Percentiles rank a stretch among this genome's conserved stretches.
Evolutionary conservation across 1,140 invertebrate species (phyloP).

Genomic region (Oncopeltus fasciatus): DNA sequence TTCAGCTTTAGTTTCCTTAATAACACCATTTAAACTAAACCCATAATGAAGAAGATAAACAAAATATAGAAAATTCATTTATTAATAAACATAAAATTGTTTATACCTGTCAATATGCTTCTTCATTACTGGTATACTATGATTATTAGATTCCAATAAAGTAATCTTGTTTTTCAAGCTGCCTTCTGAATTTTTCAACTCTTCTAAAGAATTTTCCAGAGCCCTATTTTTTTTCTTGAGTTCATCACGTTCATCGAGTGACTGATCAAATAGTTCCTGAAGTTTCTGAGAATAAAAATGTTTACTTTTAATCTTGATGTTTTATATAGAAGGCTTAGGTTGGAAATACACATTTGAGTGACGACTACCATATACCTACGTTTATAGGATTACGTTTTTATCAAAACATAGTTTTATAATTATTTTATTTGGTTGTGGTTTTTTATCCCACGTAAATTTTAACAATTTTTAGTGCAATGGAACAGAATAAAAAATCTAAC

Average conservation of each 20-base stretch:
- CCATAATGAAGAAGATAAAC: neutral
- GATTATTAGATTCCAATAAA: conserved; percentile 10
- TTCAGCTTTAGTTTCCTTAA: conserved; percentile 16
- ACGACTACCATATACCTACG: too few species aligned
- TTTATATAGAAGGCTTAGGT: too few species aligned
- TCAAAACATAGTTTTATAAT: too few species aligned
- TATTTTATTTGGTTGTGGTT: too few species aligned
- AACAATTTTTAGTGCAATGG: too few species aligned
- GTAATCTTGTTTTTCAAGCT: conserved; percentile 18
- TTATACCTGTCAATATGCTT: conserved; percentile 17
- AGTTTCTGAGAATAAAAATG: too few species aligned
- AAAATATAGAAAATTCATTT: neutral
- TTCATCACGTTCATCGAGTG: conserved; percentile 17
- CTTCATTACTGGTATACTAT: conserved; percentile 16
- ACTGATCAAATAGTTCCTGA: conserved; percentile 20
- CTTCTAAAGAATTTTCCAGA: conserved; percentile 12
- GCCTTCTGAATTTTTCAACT: conserved; percentile 8
- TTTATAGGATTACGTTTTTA: too few species aligned
- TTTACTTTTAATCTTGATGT: too few species aligned
- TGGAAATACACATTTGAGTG: too few species aligned
- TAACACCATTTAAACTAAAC: conserved; percentile 11
- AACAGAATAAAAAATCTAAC: too few species aligned
- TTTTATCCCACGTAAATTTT: too few species aligned
- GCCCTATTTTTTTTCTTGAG: conserved; percentile 14
- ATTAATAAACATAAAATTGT: neutral